Evolutionary conservation across 2,888 invertebrate genomes (phyloP).

Genomic region (Morpho achilles): DNA sequence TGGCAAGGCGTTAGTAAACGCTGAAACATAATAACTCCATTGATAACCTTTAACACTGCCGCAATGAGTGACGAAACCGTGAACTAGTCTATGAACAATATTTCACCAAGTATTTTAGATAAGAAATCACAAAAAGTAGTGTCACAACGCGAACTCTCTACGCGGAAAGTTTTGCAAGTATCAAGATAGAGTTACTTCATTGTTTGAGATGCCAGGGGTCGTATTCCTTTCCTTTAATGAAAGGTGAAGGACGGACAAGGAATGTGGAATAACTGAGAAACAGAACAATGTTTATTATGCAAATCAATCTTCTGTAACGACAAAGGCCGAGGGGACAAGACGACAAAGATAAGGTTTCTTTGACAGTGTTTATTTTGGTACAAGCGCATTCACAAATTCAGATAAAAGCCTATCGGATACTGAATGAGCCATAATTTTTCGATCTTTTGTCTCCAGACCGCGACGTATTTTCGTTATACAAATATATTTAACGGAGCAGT

Average conservation of each 20-base stretch:
- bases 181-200: slow-evolving; percentile 47
- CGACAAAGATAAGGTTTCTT: slow-evolving; percentile 28
- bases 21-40: slow-evolving; percentile 31
- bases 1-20: slow-evolving; percentile 2
- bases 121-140: slow-evolving; percentile 63
- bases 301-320: slow-evolving; percentile 41
- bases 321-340: slow-evolving; percentile 28
- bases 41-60: slow-evolving; percentile 57
- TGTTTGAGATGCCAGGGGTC: slow-evolving; percentile 54
- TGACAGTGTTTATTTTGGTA: slow-evolving; percentile 27
- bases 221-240: slow-evolving; percentile 56
- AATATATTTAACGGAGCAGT: slow-evolving; percentile 19
- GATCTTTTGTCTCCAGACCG: slow-evolving; percentile 24
- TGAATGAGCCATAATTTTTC: slow-evolving; percentile 17
- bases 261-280: slow-evolving; percentile 50
- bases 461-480: slow-evolving; percentile 21
- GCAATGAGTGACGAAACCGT: slow-evolving; percentile 52
- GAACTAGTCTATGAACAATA: slow-evolving; percentile 61
- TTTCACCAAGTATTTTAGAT: slow-evolving; percentile 60
- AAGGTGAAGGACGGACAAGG: slow-evolving; percentile 66
- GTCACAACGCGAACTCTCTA: slow-evolving; percentile 55
- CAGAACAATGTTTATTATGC: slow-evolving; percentile 44
- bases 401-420: slow-evolving; percentile 19
- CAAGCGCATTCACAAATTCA: slow-evolving; percentile 21
- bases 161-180: slow-evolving; percentile 64